Conservation (phyloP, 2,113 vertebrate species). For the Ellobius talpinus region DNA sequence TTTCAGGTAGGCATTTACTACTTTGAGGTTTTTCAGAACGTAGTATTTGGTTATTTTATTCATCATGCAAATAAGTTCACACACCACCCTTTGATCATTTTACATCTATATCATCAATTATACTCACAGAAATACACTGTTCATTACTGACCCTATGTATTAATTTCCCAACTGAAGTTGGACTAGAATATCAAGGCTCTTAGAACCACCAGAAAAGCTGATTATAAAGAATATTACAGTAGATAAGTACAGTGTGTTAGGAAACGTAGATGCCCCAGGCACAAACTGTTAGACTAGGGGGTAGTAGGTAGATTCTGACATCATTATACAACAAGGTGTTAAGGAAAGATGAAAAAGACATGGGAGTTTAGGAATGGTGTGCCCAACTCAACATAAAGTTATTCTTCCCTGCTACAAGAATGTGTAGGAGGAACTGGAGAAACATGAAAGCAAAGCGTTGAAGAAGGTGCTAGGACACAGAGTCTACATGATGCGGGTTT, state of each 20-base stretch:
- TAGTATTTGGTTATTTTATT: background rate
- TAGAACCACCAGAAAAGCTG: background rate
- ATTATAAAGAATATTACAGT: background rate
- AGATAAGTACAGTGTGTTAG: background rate
- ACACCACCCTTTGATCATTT: background rate
- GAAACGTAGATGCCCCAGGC: background rate
- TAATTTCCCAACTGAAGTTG: background rate
- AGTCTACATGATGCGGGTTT: background rate
- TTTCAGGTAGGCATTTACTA: background rate
- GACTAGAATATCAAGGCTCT: background rate
- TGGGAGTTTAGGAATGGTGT: background rate
- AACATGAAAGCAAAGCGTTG: background rate
- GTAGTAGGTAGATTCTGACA: background rate
- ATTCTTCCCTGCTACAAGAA: background rate
- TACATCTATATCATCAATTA: background rate
- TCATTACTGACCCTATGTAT: background rate
- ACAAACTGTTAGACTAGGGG: accelerated
- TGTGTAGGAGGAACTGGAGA: background rate
- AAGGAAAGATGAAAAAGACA: background rate
- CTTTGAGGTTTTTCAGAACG: background rate
- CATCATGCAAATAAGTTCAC: background rate
- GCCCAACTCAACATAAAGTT: background rate
- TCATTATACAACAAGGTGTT: background rate
- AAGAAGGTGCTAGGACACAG: background rate
- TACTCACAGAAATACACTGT: background rate